Conservation (phyloP, 1,140 invertebrate species). For the Ooceraea biroi region DNA sequence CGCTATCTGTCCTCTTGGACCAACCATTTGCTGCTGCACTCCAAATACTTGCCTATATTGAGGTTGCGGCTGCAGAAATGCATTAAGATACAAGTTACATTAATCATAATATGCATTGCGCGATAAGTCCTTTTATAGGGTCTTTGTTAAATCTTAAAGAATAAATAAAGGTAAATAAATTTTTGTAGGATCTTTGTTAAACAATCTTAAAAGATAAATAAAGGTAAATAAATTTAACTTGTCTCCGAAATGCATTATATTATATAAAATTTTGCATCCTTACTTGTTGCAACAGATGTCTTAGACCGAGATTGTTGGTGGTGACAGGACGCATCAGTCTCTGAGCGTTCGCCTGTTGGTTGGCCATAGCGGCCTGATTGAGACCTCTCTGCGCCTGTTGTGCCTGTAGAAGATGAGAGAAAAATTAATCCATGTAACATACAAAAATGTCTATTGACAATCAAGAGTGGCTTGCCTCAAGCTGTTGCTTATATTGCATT, state of each 20-base stretch:
- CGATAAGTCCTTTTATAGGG: background rate
- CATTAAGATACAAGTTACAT: background rate
- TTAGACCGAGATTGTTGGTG: conserved; percentile 89
- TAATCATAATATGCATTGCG: conserved; percentile 1
- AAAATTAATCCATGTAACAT: conserved; percentile 21
- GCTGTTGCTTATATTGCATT: conserved; percentile 91
- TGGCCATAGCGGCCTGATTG: conserved; percentile 81
- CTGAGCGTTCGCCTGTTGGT: conserved; percentile 85
- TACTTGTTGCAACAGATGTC: conserved; percentile 90
- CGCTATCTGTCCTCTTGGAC: conserved; percentile 82
- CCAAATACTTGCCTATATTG: conserved; percentile 85
- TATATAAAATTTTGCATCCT: background rate
- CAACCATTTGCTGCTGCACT: conserved; percentile 85
- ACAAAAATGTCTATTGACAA: conserved; percentile 24
- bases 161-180: conserved; percentile 12
- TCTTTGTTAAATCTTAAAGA: background rate
- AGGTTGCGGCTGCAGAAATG: conserved; percentile 82
- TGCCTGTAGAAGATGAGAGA: conserved; percentile 67
- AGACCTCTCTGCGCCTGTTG: conserved; percentile 84
- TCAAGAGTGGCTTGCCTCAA: conserved; percentile 87
- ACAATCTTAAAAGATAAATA: background rate
- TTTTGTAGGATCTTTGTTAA: background rate
- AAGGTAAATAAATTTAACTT: conserved; percentile 27
- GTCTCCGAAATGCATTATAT: background rate
- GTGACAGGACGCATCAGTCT: conserved; percentile 89